Evolutionary conservation across 2,797 vertebrate species (phyloP).

Genomic region (Sebastes trivittatus): DNA sequence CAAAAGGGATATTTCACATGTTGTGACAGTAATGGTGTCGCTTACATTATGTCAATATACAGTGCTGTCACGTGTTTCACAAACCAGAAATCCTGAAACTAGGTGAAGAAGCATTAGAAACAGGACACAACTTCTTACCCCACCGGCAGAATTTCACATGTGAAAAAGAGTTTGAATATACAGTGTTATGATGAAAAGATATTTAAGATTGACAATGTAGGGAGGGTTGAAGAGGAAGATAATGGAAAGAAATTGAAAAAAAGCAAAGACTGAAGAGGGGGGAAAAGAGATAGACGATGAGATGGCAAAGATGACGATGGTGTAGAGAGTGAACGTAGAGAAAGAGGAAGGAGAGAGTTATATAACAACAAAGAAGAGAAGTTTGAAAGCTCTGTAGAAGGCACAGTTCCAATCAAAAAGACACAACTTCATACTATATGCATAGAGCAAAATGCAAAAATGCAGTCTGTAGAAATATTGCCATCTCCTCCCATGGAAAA

Average conservation of each 20-base stretch:
- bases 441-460: slow-evolving; percentile 2
- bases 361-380: not conserved
- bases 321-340: not conserved
- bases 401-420: not conserved
- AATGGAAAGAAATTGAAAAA: not conserved
- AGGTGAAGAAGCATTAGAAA: not conserved
- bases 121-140: not conserved
- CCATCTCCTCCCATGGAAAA: slow-evolving; percentile 31
- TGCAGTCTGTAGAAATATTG: slow-evolving; percentile 29
- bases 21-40: not conserved
- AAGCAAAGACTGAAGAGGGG: not conserved
- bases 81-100: not conserved
- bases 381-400: not conserved
- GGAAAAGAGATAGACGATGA: not conserved
- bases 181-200: not conserved
- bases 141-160: not conserved
- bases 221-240: not conserved
- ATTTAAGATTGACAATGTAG: not conserved
- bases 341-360: not conserved
- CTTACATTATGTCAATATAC: not conserved
- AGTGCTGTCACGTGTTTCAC: not conserved
- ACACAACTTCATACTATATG: not conserved
- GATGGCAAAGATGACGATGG: not conserved
- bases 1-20: not conserved
- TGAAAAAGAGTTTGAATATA: not conserved